Evolutionary conservation across 2,888 invertebrate species (phyloP).

Genomic region (Tipula unca): DNA sequence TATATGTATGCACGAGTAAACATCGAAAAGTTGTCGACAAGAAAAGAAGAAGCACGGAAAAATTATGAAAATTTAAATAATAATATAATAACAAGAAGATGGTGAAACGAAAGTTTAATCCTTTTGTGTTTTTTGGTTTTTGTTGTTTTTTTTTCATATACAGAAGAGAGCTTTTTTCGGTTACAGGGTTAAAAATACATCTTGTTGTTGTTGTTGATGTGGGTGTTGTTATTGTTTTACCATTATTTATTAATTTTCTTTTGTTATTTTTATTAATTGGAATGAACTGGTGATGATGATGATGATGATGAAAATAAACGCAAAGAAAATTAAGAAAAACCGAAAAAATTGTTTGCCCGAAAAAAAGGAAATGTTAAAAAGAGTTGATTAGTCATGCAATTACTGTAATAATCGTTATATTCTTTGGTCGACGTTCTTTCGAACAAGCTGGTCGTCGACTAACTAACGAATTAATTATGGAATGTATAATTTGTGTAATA

Average conservation of each 20-base stretch:
- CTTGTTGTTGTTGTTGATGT: not conserved
- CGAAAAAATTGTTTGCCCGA: not conserved
- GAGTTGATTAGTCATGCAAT: not conserved
- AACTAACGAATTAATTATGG: not conserved
- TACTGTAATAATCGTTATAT: not conserved
- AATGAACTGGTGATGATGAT: not conserved
- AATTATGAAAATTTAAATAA: not conserved
- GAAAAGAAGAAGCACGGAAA: not conserved
- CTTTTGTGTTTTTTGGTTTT: not conserved
- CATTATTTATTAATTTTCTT: not conserved
- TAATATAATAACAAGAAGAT: not conserved
- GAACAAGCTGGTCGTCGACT: not conserved
- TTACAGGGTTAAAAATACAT: not conserved
- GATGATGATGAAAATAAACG: not conserved
- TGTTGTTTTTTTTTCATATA: not conserved
- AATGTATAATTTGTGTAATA: not conserved
- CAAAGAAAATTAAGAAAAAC: not conserved
- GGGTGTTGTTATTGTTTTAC: not conserved
- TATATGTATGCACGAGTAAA: not conserved
- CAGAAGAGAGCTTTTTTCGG: not conserved
- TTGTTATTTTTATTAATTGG: slow-evolving; percentile 8
- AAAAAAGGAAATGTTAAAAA: not conserved
- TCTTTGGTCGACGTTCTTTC: not conserved
- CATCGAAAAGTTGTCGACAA: not conserved
- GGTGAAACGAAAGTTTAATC: not conserved